Conservation (phyloP, 2,797 vertebrate genomes). For the Paratrypauchen microcephalus region DNA sequence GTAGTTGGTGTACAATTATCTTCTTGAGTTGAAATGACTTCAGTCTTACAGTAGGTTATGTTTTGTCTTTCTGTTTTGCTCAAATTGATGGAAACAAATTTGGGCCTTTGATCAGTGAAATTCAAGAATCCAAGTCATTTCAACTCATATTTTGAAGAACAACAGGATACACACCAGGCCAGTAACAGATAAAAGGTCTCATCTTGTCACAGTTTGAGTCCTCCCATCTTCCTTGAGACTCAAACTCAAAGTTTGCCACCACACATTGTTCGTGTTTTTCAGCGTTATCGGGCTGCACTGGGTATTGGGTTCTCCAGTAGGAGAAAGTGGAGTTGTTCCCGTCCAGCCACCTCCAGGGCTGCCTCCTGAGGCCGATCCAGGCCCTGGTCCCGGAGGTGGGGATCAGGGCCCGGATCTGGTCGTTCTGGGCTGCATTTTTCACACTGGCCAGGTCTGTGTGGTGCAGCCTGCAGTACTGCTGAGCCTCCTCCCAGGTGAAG, state of each 20-base stretch:
- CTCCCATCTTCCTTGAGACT: constrained; percentile 14
- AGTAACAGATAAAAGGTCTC: constrained; percentile 35
- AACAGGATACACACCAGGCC: constrained; percentile 7
- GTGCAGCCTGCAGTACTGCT: constrained; percentile 37
- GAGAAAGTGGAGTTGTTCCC: constrained; percentile 10
- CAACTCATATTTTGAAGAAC: too few species aligned
- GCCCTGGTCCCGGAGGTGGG: rapidly evolving
- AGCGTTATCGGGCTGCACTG: not conserved
- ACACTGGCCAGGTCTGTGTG: constrained; percentile 53
- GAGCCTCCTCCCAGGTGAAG: constrained; percentile 35
- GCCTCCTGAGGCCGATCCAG: constrained; percentile 53
- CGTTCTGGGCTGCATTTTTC: constrained; percentile 16
- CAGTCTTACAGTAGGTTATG: too few species aligned
- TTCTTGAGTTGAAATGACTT: too few species aligned
- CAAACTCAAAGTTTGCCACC: rapidly evolving
- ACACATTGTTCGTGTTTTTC: not conserved
- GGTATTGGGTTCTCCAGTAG: constrained; percentile 12
- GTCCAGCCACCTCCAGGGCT: constrained; percentile 46
- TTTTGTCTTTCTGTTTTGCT: too few species aligned
- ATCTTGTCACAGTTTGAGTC: not conserved
- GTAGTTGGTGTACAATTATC: too few species aligned
- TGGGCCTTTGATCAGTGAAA: too few species aligned
- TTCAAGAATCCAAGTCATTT: too few species aligned
- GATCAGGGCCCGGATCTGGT: not conserved
- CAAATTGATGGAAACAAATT: too few species aligned